Base-by-base conservation (phyloP, 2,113 vertebrate species). In the Cettia cetti region DNA sequence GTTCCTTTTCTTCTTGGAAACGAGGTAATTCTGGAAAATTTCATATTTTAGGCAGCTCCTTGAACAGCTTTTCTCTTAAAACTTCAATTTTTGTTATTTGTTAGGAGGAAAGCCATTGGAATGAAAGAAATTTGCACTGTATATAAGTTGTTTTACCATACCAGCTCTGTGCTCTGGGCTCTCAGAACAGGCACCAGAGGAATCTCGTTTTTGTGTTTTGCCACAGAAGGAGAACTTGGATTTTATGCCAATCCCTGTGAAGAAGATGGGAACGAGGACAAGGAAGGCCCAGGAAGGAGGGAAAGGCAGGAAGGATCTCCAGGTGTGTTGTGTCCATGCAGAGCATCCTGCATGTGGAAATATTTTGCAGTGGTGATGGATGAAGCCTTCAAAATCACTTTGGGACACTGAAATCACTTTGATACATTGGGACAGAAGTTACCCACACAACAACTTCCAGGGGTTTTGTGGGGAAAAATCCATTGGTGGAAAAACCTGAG, bases 1-100 rank as follows among this genome's bases (percentile, higher is more conserved):
- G 94, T 94, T 96, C 92, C 96, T 93, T 90, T 93, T 89, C 93
- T 95, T 94, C 93, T 96, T 95, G 94, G 94, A 96, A 96, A 89
- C 69, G 26, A 78, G 72, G 80, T 82, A 64, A 61, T 94, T 95
- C 86, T 13, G 40, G 93, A 93, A 96, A 96, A 82, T 64, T 95
- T 96, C 72, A 42, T 86, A 86, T 95, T 96, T 96, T 63, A 78
- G 86, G 82, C 72, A 82, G 49, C 69, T 83, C 71, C 82, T 92
- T 64, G 84, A 83, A 42, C 82, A 93, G 76, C 56, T 94, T 79
- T 78, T 89, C 82, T 81, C 52, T 22, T 71, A 54, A 84, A 97
- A 90, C 45, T 86, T 75, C 26, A 9, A 35, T 93, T 87, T 87
- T 93, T 4, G 6, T 40, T 89, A 39, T 77, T 92, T 80, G n/a